Conservation (phyloP, 2,797 vertebrate species). For the Podarcis lilfordi region DNA sequence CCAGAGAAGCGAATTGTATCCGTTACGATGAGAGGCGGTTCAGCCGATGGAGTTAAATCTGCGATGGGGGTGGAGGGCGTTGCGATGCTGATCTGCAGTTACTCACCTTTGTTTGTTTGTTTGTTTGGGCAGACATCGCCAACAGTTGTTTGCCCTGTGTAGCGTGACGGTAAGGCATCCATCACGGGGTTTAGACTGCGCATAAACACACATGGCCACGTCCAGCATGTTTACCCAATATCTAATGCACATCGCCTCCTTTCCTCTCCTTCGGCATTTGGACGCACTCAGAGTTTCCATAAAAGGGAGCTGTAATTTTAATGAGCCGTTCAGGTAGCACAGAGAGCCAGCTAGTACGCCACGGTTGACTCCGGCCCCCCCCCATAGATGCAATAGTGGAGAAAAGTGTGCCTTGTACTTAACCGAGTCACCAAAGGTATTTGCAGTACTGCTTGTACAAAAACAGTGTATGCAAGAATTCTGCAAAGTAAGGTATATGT, state of each 20-base stretch:
- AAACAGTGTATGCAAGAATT: background rate
- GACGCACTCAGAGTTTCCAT: background rate
- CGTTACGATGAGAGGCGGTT: background rate
- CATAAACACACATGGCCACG: constrained; percentile 1
- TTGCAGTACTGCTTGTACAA: background rate
- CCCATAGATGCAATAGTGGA: background rate
- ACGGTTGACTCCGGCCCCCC: background rate
- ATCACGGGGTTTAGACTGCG: background rate
- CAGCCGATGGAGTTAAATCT: background rate
- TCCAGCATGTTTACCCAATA: constrained; percentile 5
- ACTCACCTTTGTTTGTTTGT: no score
- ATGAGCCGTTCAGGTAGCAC: background rate
- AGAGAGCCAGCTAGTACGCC: background rate
- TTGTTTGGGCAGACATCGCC: background rate
- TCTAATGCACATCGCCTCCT: background rate
- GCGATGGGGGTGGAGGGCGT: background rate
- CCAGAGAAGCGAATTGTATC: no score
- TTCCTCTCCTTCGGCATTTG: background rate
- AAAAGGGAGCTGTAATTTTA: background rate
- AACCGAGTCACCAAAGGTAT: background rate
- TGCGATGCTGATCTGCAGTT: no score
- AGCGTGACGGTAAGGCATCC: background rate
- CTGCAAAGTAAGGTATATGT: background rate
- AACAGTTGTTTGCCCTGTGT: background rate
- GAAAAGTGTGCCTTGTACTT: background rate